Base-by-base conservation (phyloP, 2,888 invertebrate genomes). In the Aproaerema taeniolella region DNA sequence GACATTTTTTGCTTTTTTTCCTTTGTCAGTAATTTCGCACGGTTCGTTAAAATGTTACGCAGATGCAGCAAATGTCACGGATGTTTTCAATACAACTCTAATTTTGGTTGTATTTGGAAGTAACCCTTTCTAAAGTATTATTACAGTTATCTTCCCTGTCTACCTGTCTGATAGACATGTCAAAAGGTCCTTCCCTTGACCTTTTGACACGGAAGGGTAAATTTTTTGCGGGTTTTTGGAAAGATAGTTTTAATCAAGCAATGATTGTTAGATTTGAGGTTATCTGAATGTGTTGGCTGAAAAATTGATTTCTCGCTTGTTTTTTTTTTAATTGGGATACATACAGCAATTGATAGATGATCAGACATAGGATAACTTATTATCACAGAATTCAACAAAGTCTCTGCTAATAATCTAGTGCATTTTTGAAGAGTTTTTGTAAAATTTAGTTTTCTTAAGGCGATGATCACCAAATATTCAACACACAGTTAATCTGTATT, bases 1-100 rank as follows among this genome's bases (percentile, higher is more conserved):
- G 54, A 39, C 2, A 26, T 31, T 61, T 63, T 53, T 38, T 7
- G 10, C 39, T 65, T 69, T 60, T 61, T 54, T 43, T 35, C 24
- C 39, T 57, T 77, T 79, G 72, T 78, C 50, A 39, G 26, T 50
- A 73, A 85, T 85, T 85, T 85, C 86, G 78, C 86, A 86, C 85
- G 86, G 82, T 80, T 79, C 62, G 75, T 83, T 80, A 66, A 55
- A 64, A 3, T 55, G 53, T 65, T 11, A 31, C 8, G 26, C n/a
- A 15, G 30, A 25, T n/a, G n/a, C 28, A 65, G 57, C 59, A 55
- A 12, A 17, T 75, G 77, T 72, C 73, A 70, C 50, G 54, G 52
- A 50, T 58, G 75, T 83, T 78, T 34, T 83, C 78, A 85, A 86
- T 86, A 77, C 57, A 52, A 55, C 59, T 52, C 76, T 85, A 83